These are phyloP conservation scores for Napeogenes sylphis DNA, from an alignment of 2,888 invertebrate species.

Conservation along the genomic window DNA sequence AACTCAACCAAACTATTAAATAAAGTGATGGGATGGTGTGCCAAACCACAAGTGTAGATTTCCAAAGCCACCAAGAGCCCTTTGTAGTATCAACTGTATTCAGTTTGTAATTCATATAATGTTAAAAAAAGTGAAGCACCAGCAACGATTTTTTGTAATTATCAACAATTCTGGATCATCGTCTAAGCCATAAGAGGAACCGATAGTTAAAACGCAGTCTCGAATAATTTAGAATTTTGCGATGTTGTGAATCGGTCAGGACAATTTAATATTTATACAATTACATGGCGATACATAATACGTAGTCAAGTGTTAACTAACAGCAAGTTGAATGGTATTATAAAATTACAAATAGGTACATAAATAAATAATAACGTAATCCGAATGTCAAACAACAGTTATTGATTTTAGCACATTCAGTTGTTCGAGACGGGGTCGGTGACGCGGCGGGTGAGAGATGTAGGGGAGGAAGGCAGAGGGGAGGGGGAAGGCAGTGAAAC, in stretches of 20 bases:
- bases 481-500: slow-evolving; percentile 59
- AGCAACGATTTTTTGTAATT: no score
- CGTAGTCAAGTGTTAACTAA: background rate
- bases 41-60: background rate
- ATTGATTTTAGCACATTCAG: slow-evolving; percentile 75
- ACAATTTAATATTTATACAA: no score
- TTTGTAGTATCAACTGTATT: background rate
- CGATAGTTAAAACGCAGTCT: no score
- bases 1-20: background rate
- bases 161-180: no score
- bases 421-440: slow-evolving; percentile 60
- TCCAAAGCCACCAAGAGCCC: background rate
- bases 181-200: no score
- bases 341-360: slow-evolving; percentile 16
- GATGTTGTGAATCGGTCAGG: no score
- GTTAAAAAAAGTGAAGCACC: no score
- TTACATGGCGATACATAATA: background rate
- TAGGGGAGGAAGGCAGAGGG: slow-evolving; percentile 30
- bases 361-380: slow-evolving; percentile 31
- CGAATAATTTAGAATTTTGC: no score
- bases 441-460: slow-evolving; percentile 32
- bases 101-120: no score
- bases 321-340: background rate
- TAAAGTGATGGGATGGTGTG: background rate
- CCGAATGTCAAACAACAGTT: slow-evolving; percentile 64